These are phyloP conservation scores for Eristalis arbustorum DNA, from an alignment of 2,888 invertebrate genomes.

Conservation along the genomic window DNA sequence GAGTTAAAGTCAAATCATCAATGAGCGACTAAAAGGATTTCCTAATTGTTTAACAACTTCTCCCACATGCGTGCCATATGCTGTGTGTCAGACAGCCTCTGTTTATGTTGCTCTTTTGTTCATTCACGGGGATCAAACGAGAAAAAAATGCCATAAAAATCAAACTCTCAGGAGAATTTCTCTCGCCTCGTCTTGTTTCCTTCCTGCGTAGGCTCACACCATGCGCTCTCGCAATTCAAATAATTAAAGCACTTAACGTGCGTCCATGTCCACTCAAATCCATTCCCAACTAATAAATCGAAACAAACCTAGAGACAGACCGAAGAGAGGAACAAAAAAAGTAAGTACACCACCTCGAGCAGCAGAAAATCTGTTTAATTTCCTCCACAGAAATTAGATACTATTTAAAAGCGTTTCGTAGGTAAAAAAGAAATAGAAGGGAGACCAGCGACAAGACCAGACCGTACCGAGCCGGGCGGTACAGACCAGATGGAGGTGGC, in stretches of 20 bases:
- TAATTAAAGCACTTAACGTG: slow-evolving; percentile 62
- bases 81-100: slow-evolving; percentile 5
- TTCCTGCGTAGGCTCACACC: slow-evolving; percentile 22
- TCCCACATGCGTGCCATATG: slow-evolving; percentile 30
- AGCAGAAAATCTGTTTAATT: slow-evolving; percentile 37
- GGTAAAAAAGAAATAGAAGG: neutral
- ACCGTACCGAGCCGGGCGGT: neutral
- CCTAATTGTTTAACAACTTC: slow-evolving; percentile 39
- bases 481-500: neutral
- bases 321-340: neutral
- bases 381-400: slow-evolving; percentile 38
- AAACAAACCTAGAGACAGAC: slow-evolving; percentile 9
- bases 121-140: slow-evolving; percentile 45
- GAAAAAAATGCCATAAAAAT: slow-evolving; percentile 39
- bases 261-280: slow-evolving; percentile 25
- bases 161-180: slow-evolving; percentile 32
- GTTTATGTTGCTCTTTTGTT: slow-evolving; percentile 16
- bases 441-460: neutral
- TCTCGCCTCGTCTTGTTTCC: slow-evolving; percentile 16
- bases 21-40: slow-evolving; percentile 21
- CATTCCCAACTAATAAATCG: slow-evolving; percentile 46
- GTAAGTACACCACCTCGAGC: neutral
- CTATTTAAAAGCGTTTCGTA: slow-evolving; percentile 13
- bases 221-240: slow-evolving; percentile 56
- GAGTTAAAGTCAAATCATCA: neutral